Evolutionary conservation across 1,140 invertebrate genomes (phyloP).

Genomic region (Cardiocondyla obscurior): DNA sequence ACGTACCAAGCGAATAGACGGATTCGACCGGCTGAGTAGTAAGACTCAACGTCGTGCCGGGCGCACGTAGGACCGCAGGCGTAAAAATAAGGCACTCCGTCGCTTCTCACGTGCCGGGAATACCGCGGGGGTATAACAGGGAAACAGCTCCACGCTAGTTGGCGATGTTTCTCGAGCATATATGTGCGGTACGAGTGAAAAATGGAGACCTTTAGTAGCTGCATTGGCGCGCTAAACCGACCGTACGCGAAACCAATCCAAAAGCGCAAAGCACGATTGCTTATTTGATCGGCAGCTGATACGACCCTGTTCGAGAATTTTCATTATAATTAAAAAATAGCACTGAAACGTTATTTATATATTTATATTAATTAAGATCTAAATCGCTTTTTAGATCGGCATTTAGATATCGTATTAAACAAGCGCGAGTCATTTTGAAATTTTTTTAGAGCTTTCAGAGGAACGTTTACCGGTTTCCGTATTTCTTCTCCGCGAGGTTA

Average conservation of each 20-base stretch:
- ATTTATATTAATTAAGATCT: conserved; percentile 2
- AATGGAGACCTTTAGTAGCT: conserved; percentile 30
- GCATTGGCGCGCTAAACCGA: background rate
- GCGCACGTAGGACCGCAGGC: conserved; percentile 49
- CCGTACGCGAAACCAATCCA: background rate
- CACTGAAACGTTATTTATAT: too few relatives aligned
- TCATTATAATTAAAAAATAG: background rate
- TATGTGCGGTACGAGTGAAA: conserved; percentile 24
- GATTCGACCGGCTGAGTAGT: conserved; percentile 33
- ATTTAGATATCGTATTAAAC: background rate
- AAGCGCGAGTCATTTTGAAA: background rate
- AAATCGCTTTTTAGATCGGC: background rate
- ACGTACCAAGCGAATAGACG: conserved; percentile 19
- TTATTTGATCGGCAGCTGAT: conserved; percentile 4
- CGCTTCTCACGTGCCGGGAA: conserved; percentile 49
- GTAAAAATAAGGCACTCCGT: conserved; percentile 50
- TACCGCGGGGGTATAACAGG: conserved; percentile 18
- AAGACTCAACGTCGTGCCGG: conserved; percentile 49
- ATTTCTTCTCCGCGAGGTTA: background rate
- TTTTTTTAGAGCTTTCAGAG: too few relatives aligned
- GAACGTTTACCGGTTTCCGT: background rate
- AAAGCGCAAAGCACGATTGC: background rate
- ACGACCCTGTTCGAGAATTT: background rate
- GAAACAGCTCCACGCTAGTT: background rate
- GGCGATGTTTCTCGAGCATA: conserved; percentile 2